A percentile compares a stretch with the other conserved stretches of the same genome.
phyloP scores from a whole-genome alignment of 2,797 vertebrate genomes.

The Anabas testudineus region DNA sequence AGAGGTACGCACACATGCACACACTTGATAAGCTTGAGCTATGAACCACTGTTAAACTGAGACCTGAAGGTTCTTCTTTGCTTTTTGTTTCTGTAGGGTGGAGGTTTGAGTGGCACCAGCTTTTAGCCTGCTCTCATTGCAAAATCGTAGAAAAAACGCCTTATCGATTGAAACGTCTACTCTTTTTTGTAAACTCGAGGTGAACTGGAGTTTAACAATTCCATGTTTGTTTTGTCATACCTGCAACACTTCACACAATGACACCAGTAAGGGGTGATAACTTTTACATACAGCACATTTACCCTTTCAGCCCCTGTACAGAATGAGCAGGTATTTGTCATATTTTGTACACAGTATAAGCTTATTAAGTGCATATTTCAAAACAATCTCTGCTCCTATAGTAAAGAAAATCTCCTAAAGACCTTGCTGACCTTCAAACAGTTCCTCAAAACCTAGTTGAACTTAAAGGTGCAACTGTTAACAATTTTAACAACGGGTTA shows the following conservation, averaged over 20 bases:
- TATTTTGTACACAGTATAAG: slow-evolving; percentile 63
- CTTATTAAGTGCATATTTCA: slow-evolving; percentile 52
- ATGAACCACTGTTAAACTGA: not conserved
- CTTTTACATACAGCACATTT: slow-evolving; percentile 12
- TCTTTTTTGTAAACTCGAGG: slow-evolving; percentile 9
- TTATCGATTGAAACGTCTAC: not conserved
- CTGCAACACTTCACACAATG: slow-evolving; percentile 10
- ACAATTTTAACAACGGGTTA: not conserved
- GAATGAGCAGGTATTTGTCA: slow-evolving; percentile 12
- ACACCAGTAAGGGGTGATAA: not conserved
- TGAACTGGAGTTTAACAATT: slow-evolving; percentile 11
- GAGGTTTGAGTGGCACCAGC: slow-evolving; percentile 24
- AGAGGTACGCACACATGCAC: not conserved
- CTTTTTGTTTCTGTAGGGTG: slow-evolving; percentile 25
- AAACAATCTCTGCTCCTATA: slow-evolving; percentile 28
- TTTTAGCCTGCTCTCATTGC: not conserved
- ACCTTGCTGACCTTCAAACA: slow-evolving; percentile 10
- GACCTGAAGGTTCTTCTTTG: slow-evolving; percentile 43
- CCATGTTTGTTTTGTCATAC: slow-evolving; percentile 14
- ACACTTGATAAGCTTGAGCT: slow-evolving; percentile 7
- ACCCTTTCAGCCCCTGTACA: not conserved
- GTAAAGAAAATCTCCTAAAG: slow-evolving; percentile 10
- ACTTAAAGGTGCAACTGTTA: not conserved
- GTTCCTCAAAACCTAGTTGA: not conserved
- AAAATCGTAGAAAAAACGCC: not conserved